Conservation (phyloP, 2,797 vertebrate genomes). For the Anableps anableps region DNA sequence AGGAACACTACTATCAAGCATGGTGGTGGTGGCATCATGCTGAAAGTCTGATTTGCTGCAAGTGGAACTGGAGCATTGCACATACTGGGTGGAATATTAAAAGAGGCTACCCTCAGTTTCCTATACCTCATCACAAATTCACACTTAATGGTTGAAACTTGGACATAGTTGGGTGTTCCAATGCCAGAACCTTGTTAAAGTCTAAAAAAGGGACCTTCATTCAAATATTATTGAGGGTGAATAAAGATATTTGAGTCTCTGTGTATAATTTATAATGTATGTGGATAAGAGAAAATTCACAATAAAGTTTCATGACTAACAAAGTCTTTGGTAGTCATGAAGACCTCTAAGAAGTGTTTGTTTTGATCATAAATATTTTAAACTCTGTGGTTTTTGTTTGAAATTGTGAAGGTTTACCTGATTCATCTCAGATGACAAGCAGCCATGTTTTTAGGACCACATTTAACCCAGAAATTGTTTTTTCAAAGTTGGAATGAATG, state of each 20-base stretch:
- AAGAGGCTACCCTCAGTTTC: background rate
- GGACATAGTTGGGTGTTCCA: background rate
- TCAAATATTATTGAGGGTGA: background rate
- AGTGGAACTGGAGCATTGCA: too few species aligned
- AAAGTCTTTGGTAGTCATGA: background rate
- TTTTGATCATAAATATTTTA: background rate
- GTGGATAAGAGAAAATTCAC: background rate
- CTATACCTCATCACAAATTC: background rate
- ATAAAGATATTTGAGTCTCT: background rate
- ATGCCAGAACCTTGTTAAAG: background rate
- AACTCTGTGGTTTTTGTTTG: background rate
- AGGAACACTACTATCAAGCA: background rate
- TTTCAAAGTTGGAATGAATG: constrained; percentile 5
- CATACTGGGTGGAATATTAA: background rate
- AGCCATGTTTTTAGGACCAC: background rate
- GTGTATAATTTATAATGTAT: background rate
- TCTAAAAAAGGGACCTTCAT: background rate
- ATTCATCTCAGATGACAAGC: background rate
- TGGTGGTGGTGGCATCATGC: background rate
- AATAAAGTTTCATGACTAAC: background rate
- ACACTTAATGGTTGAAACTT: background rate
- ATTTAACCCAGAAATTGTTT: background rate
- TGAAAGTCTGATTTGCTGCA: background rate
- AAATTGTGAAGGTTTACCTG: background rate
- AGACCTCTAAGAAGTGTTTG: background rate